Percentiles rank a stretch among this genome's conserved stretches.
phyloP scores from a whole-genome alignment of 1,140 invertebrate species.

The Gryllus bimaculatus region DNA sequence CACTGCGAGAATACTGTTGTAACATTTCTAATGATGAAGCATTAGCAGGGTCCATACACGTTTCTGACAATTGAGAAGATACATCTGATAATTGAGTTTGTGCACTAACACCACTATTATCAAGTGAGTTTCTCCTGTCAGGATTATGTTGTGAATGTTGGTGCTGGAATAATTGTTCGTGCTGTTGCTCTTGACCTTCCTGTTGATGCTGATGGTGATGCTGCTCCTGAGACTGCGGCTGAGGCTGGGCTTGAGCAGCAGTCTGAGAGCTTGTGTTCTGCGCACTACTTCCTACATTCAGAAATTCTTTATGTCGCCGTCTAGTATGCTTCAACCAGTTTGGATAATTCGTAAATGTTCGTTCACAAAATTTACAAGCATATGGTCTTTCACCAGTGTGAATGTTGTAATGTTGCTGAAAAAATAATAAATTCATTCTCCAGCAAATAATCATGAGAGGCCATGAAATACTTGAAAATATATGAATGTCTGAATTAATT shows the following conservation, averaged over 20 bases:
- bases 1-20: neutral
- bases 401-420: conserved; percentile 41
- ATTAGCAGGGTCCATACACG: neutral
- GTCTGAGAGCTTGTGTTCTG: neutral
- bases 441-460: no score
- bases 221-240: no score
- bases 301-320: conserved; percentile 42
- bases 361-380: conserved; percentile 44
- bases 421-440: conserved; percentile 14
- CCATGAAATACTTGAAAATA: no score
- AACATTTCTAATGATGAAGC: neutral
- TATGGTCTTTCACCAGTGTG: conserved; percentile 44
- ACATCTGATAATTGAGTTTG: conserved; percentile 10
- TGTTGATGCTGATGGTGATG: no score
- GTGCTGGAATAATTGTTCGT: neutral
- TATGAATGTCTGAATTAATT: no score
- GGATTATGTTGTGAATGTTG: neutral
- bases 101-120: neutral
- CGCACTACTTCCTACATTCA: neutral
- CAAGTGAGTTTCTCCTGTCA: neutral
- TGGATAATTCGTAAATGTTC: conserved; percentile 44
- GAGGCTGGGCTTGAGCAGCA: no score
- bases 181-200: neutral
- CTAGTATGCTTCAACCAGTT: conserved; percentile 47
- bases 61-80: neutral